Percentiles rank a stretch among this genome's conserved stretches.
Conservation (phyloP, 1,140 invertebrate species). For the Leptinotarsa defecta region DNA sequence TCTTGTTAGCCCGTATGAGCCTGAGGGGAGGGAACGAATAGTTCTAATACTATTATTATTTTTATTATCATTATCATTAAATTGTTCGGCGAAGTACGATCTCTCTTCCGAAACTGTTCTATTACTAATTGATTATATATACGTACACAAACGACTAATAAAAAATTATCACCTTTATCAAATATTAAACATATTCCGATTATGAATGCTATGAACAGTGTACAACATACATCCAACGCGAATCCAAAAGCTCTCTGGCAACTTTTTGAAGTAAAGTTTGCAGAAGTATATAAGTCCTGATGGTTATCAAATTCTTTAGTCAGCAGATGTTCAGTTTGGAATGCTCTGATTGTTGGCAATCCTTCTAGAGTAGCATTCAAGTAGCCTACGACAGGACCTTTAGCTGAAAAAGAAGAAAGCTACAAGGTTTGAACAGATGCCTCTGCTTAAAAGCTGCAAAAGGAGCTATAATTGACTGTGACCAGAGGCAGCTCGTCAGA, state of each 20-base stretch:
- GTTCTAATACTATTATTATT: no score
- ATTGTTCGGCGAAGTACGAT: no score
- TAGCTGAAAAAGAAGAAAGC: conserved; percentile 37
- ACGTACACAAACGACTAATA: no score
- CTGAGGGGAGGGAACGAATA: no score
- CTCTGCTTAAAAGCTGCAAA: not conserved
- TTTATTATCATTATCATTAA: no score
- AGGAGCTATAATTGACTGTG: not conserved
- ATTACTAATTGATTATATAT: no score
- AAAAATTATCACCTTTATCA: conserved; percentile 36
- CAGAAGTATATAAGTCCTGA: conserved; percentile 66
- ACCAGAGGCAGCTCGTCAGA: no score
- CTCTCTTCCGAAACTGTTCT: no score
- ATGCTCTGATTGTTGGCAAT: conserved; percentile 69
- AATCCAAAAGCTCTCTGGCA: conserved; percentile 73
- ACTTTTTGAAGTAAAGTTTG: conserved; percentile 69
- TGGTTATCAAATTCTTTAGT: conserved; percentile 63
- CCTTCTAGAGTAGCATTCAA: conserved; percentile 70
- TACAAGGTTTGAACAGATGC: not conserved
- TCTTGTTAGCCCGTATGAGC: no score
- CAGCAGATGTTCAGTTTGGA: conserved; percentile 61
- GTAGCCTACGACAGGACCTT: conserved; percentile 70
- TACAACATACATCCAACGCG: conserved; percentile 76
- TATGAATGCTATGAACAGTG: conserved; percentile 71
- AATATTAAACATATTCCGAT: conserved; percentile 61